A percentile compares a stretch with the other conserved stretches of the same genome.
These are phyloP conservation scores for Cosmopolites sordidus DNA, from an alignment of 2,888 invertebrate species.

Conservation along the genomic window DNA sequence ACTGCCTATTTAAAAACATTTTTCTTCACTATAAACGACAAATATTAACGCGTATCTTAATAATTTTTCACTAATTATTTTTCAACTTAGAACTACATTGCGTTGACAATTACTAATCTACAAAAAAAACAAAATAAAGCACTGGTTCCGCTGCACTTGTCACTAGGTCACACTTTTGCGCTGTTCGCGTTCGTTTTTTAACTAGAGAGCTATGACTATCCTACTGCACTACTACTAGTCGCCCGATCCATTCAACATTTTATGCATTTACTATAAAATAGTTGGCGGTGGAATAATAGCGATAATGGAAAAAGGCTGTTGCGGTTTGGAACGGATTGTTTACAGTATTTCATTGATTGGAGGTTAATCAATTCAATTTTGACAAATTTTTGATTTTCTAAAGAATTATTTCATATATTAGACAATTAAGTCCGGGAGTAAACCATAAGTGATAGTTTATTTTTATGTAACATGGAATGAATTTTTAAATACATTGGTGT, in stretches of 20 bases:
- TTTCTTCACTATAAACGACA: too few species aligned
- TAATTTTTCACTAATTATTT: too few species aligned
- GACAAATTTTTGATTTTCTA: too few species aligned
- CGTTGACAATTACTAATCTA: too few species aligned
- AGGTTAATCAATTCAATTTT: slow-evolving; percentile 9
- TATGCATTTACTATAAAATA: slow-evolving; percentile 28
- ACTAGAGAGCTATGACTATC: slow-evolving; percentile 24
- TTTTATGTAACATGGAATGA: too few species aligned
- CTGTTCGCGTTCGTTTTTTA: slow-evolving; percentile 23
- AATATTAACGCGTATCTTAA: too few species aligned
- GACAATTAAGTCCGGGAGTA: too few species aligned
- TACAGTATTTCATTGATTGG: slow-evolving; percentile 18
- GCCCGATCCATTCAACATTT: slow-evolving; percentile 26
- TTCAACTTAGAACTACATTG: too few species aligned
- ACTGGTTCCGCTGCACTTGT: slow-evolving; percentile 24
- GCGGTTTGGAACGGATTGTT: slow-evolving; percentile 24
- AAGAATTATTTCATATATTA: too few species aligned
- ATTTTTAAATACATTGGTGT: too few species aligned
- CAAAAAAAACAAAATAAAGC: slow-evolving; percentile 3
- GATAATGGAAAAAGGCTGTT: slow-evolving; percentile 4
- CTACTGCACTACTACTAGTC: slow-evolving; percentile 23
- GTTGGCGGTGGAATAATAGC: slow-evolving; percentile 27
- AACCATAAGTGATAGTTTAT: too few species aligned
- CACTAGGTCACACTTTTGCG: slow-evolving; percentile 17
- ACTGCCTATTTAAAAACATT: too few species aligned